These are phyloP conservation scores for Lasius platythorax DNA, from an alignment of 2,888 invertebrate species.

Conservation along the genomic window DNA sequence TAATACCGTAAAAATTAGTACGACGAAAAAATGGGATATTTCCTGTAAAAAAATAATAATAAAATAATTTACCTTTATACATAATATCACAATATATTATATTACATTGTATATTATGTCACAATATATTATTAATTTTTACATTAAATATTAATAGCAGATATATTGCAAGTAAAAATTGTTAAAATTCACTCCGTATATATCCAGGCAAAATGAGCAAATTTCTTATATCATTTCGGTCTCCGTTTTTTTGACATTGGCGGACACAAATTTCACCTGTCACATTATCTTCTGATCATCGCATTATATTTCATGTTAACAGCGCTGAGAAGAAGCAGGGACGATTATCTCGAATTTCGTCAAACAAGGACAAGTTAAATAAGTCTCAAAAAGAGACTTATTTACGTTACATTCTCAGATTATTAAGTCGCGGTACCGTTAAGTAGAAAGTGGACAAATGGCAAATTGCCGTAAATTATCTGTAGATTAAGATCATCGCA, in stretches of 20 bases:
- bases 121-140: conserved; percentile 1
- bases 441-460: conserved; percentile 3
- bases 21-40: not conserved
- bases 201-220: not conserved
- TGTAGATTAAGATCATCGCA: conserved; percentile 12
- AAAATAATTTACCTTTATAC: not conserved
- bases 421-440: conserved; percentile 38
- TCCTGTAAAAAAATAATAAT: not conserved
- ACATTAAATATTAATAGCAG: not conserved
- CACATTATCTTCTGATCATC: conserved; percentile 19
- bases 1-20: not conserved
- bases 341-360: conserved; percentile 18
- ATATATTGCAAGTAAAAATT: not conserved
- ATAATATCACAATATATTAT: not conserved
- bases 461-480: conserved; percentile 31
- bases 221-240: conserved; percentile 44
- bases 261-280: conserved; percentile 25
- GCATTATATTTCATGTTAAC: conserved; percentile 27
- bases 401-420: not conserved
- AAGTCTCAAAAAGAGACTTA: conserved; percentile 10
- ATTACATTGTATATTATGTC: not conserved
- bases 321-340: not conserved
- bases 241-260: conserved; percentile 34
- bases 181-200: not conserved
- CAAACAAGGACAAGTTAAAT: conserved; percentile 18